These are phyloP conservation scores for Alexandromys fortis DNA, from an alignment of 2,113 vertebrate species.

Conservation along the genomic window DNA sequence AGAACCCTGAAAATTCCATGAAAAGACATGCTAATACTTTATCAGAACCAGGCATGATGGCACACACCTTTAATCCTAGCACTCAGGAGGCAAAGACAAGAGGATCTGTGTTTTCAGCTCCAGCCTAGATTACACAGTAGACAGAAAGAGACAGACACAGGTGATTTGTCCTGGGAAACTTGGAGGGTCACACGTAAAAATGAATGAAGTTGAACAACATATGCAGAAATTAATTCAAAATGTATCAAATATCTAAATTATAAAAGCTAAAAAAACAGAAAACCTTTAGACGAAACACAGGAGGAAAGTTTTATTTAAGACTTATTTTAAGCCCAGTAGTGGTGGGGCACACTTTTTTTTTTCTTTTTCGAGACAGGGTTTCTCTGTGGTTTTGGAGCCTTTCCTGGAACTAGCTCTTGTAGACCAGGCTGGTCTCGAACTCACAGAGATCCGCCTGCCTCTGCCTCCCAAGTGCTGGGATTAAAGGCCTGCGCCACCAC, in stretches of 20 bases:
- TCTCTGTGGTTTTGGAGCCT: no score
- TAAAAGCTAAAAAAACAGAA: not conserved
- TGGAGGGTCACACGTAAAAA: not conserved
- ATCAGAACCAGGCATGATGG: not conserved
- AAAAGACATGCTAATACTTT: not conserved
- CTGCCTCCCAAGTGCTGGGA: no score
- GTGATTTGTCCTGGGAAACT: not conserved
- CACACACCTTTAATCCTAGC: not conserved
- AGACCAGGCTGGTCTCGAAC: no score
- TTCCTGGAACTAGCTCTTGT: no score
- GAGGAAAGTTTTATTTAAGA: not conserved
- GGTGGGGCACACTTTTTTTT: no score
- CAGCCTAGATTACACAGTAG: not conserved
- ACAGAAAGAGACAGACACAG: not conserved
- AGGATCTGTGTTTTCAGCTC: not conserved
- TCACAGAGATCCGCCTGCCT: no score
- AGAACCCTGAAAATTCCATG: not conserved
- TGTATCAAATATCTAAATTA: not conserved
- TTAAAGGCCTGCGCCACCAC: no score
- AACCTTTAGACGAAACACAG: not conserved
- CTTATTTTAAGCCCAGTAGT: not conserved
- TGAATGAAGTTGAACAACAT: not conserved
- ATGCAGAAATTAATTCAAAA: not conserved
- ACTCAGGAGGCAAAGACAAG: not conserved
- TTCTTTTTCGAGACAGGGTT: no score